phyloP scores from a whole-genome alignment of 2,113 vertebrate species.

The Phaethornis superciliosus region DNA sequence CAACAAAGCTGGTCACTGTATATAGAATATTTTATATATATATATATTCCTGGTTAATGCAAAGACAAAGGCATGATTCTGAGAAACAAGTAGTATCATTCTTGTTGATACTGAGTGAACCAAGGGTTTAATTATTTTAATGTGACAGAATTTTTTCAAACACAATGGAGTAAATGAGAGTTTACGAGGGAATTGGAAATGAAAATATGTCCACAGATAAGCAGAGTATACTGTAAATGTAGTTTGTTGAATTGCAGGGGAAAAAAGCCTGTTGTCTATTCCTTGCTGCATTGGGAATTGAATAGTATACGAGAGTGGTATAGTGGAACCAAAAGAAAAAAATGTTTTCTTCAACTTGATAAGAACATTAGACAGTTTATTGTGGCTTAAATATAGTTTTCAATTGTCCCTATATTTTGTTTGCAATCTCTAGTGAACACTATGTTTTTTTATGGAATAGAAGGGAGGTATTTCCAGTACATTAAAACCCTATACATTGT shows the following conservation, averaged over 20 bases:
- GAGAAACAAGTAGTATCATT: neutral
- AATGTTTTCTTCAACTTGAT: neutral
- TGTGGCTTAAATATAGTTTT: neutral
- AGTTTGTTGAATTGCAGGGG: neutral
- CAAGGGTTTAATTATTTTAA: neutral
- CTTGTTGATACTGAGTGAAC: neutral
- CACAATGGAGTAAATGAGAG: neutral
- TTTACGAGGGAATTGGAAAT: neutral
- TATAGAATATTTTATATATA: neutral
- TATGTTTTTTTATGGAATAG: neutral
- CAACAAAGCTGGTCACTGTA: neutral
- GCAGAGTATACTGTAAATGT: neutral
- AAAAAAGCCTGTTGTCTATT: neutral
- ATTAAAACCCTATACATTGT: neutral
- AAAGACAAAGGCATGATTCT: neutral
- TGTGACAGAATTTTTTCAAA: neutral
- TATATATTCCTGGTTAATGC: neutral
- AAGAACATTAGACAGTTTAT: neutral
- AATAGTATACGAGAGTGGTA: neutral
- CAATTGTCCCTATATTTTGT: neutral
- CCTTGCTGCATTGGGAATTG: neutral
- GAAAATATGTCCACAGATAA: neutral
- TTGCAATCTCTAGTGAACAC: neutral
- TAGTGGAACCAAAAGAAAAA: neutral
- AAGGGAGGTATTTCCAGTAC: neutral